Base-by-base conservation (phyloP, 1,140 invertebrate genomes). In the Chrysomallon squamiferum region DNA sequence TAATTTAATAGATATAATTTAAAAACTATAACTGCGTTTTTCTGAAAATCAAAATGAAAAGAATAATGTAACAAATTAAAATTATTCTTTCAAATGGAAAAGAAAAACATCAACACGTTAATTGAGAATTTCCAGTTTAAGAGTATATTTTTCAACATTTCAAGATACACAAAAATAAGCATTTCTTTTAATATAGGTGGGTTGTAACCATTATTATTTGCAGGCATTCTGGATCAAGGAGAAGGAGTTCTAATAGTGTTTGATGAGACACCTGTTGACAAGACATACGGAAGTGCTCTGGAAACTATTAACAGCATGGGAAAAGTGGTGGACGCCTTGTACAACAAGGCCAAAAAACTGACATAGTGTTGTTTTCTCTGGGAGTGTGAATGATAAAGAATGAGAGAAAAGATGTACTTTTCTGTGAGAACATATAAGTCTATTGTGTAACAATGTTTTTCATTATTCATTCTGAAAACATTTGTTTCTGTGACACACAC, bases 251-350 rank as follows among this genome's bases (percentile, higher is more conserved):
- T 99, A 32, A 95, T 99, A 73, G 94, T 99, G 11, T 99, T 98
- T 86, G 97, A 99, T 85, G 94, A 95, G 79, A 92, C 92, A 56
- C 90, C 92, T n/a, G 89, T 93, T 47, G 97, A 99, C 81, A 96
- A 97, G 84, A 98, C 97, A 5, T 99, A 98, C 78, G 95, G 97
- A 88, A 93, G 94, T 77, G 95, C 96, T 45, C 87, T 99, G 76
- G 95, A 98, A 83, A 98, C 95, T 25, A 96, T 99, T 84, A 95
- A 97, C 77, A 96, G 93, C 82, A 97, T 99, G 95, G 96, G 96
- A 74, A 99, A 99, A 89, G 97, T 98, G 73, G 95, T 99, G 57
- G 97, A 99, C 86, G 95, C 95, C 41, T 89, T 99, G 65, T 99
- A 98, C 88, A 94, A 96, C 88, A 97, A 98, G 89, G 96, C 96